Evolutionary conservation across 2,888 invertebrate species (phyloP).

Genomic region (Philereme vetulata): DNA sequence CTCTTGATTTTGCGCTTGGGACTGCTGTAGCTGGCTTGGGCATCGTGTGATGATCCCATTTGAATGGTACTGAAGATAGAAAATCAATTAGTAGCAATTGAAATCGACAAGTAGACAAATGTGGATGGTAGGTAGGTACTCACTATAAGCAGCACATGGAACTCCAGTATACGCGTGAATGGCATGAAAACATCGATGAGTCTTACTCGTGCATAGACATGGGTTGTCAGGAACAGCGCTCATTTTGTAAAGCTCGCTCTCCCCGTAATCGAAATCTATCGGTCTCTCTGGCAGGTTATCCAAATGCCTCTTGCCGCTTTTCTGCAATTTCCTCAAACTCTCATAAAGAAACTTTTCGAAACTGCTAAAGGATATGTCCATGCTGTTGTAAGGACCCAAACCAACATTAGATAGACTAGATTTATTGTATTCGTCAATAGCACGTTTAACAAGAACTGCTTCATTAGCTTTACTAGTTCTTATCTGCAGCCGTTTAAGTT

Average conservation of each 20-base stretch:
- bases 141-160: slow-evolving; percentile 94
- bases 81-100: background rate
- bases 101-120: no score
- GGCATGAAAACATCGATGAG: slow-evolving; percentile 95
- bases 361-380: slow-evolving; percentile 88
- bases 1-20: slow-evolving; percentile 68
- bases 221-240: slow-evolving; percentile 88
- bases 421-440: slow-evolving; percentile 92
- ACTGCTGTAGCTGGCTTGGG: slow-evolving; percentile 87
- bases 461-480: slow-evolving; percentile 95
- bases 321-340: slow-evolving; percentile 90
- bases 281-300: slow-evolving; percentile 84
- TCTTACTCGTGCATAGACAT: slow-evolving; percentile 92
- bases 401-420: slow-evolving; percentile 88
- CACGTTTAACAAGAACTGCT: slow-evolving; percentile 92
- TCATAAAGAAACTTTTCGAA: slow-evolving; percentile 96
- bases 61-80: slow-evolving; percentile 87
- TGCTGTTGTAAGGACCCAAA: slow-evolving; percentile 85
- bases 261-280: slow-evolving; percentile 79
- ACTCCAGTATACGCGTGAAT: slow-evolving; percentile 95
- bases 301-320: slow-evolving; percentile 86
- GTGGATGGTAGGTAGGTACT: slow-evolving; percentile 64
- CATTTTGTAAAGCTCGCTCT: slow-evolving; percentile 84
- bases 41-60: slow-evolving; percentile 90
- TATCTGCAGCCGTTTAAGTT: slow-evolving; percentile 95